Percentiles rank a stretch among this genome's conserved stretches.
phyloP scores from a whole-genome alignment of 2,113 vertebrate genomes.

The Lycaon pictus region DNA sequence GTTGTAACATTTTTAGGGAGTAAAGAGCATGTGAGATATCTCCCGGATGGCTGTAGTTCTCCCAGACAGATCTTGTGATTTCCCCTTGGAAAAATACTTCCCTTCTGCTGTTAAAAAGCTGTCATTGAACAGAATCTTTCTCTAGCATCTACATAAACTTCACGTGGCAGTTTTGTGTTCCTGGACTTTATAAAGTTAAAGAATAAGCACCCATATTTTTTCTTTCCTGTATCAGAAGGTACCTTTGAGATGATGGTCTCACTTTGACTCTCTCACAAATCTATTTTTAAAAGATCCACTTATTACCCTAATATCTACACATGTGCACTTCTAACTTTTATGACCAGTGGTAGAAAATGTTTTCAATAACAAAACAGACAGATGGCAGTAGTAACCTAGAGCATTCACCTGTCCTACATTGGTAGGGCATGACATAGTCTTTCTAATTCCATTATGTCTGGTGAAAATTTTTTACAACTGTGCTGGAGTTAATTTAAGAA shows the following conservation, averaged over 20 bases:
- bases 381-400: not conserved
- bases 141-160: not conserved
- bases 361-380: constrained; percentile 62
- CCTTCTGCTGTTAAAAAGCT: not conserved
- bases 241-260: constrained; percentile 22
- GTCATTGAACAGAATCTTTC: not conserved
- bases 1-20: not conserved
- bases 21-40: not conserved
- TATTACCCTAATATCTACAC: constrained; percentile 43
- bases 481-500: constrained; percentile 52
- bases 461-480: constrained; percentile 33
- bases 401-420: accelerated
- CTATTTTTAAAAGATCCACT: constrained; percentile 10
- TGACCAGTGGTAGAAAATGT: not conserved
- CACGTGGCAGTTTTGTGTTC: not conserved
- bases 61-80: not conserved
- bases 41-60: not conserved
- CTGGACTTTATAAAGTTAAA: constrained; percentile 3
- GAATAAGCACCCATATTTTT: not conserved
- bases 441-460: constrained; percentile 5
- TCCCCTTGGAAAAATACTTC: not conserved
- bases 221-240: constrained; percentile 21
- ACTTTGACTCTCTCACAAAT: constrained; percentile 61
- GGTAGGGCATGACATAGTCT: constrained; percentile 41
- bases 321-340: not conserved